These are phyloP conservation scores for Amphipoea lucens DNA, from an alignment of 2,888 invertebrate species.

Conservation along the genomic window DNA sequence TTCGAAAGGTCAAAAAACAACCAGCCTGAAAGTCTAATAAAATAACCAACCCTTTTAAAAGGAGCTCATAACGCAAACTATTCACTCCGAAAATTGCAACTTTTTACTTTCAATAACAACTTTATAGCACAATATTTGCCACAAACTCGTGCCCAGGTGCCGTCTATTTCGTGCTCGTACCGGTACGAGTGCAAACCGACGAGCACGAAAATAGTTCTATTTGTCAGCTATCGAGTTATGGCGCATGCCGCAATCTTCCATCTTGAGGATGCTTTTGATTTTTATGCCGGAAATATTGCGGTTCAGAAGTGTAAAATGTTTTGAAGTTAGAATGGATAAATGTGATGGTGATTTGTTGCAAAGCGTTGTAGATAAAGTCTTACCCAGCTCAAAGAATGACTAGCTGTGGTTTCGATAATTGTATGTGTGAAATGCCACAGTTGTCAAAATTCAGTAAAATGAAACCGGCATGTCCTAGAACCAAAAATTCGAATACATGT, in stretches of 20 bases:
- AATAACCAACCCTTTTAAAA: not conserved
- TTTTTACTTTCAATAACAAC: slow-evolving; percentile 26
- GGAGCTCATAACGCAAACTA: not conserved
- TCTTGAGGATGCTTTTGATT: slow-evolving; percentile 36
- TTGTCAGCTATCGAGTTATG: slow-evolving; percentile 61
- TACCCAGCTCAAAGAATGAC: not conserved
- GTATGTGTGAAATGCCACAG: not conserved
- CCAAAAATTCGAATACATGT: too few species aligned
- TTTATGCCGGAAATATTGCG: slow-evolving; percentile 48
- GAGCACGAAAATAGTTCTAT: slow-evolving; percentile 52
- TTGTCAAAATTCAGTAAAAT: not conserved
- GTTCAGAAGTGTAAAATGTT: slow-evolving; percentile 22
- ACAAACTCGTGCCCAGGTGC: slow-evolving; percentile 30
- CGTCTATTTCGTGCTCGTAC: slow-evolving; percentile 10
- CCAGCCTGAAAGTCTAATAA: not conserved
- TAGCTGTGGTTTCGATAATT: not conserved
- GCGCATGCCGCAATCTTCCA: slow-evolving; percentile 39
- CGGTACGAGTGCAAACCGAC: slow-evolving; percentile 15
- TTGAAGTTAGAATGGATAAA: slow-evolving; percentile 14
- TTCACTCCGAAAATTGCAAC: slow-evolving; percentile 17
- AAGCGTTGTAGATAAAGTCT: not conserved
- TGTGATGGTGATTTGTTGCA: not conserved
- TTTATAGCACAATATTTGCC: slow-evolving; percentile 38
- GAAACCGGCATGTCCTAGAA: too few species aligned
- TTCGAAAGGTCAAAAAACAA: not conserved